Conservation (phyloP, 2,113 vertebrate species). For the Callipepla squamata region DNA sequence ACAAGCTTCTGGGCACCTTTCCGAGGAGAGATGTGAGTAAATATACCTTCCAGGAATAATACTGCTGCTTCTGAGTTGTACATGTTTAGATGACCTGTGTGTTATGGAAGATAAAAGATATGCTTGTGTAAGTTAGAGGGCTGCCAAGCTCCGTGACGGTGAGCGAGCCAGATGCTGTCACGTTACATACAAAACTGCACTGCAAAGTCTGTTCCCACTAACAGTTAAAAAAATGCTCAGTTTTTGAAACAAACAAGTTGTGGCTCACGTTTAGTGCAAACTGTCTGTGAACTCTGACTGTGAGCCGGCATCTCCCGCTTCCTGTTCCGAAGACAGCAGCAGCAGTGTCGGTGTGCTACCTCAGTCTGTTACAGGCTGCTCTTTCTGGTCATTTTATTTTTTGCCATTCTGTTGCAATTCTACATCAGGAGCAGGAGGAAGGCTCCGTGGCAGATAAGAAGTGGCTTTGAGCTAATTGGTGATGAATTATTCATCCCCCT, state of each 20-base stretch:
- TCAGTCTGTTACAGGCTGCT: neutral
- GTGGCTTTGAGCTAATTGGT: neutral
- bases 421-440: neutral
- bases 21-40: slow-evolving; percentile 96
- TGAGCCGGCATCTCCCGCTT: fast-evolving
- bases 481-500: neutral
- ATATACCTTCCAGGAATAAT: neutral
- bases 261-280: neutral
- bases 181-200: neutral
- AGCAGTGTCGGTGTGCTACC: fast-evolving
- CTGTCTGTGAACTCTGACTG: neutral
- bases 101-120: neutral
- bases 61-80: neutral
- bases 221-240: neutral
- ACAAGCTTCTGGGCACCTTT: slow-evolving; percentile 98
- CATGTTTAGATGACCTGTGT: neutral
- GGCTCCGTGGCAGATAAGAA: neutral
- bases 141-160: neutral
- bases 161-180: neutral
- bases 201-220: neutral
- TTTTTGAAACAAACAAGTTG: neutral
- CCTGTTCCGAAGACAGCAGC: neutral
- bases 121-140: fast-evolving
- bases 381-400: neutral
- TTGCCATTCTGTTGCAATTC: neutral